Percentiles rank a stretch among this genome's conserved stretches.
These are phyloP conservation scores for Trichosurus vulpecula DNA, from an alignment of 2,797 vertebrate species.

Conservation along the genomic window DNA sequence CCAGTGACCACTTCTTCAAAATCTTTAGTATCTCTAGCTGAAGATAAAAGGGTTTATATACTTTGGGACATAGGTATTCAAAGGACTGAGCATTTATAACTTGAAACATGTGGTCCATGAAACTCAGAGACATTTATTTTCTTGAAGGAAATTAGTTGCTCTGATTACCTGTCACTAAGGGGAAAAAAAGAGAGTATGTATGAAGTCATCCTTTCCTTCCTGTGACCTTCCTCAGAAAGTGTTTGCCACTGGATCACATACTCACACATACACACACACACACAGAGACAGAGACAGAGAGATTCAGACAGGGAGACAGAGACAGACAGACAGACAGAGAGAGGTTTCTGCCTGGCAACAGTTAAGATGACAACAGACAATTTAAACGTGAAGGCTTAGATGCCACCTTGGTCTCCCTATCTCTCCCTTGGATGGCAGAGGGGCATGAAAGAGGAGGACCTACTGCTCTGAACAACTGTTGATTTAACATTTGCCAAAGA, in stretches of 20 bases:
- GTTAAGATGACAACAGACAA: too few relatives aligned
- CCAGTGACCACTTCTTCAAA: slow-evolving; percentile 34
- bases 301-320: not conserved
- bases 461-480: slow-evolving; percentile 5
- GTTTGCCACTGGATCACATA: not conserved
- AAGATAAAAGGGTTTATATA: slow-evolving; percentile 37
- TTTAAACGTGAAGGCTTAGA: not conserved
- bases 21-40: slow-evolving; percentile 11
- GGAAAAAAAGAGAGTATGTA: not conserved
- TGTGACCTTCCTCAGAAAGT: slow-evolving; percentile 28
- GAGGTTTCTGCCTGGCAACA: too few relatives aligned
- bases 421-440: not conserved
- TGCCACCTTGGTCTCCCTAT: not conserved
- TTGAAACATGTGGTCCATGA: slow-evolving; percentile 25
- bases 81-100: slow-evolving; percentile 20
- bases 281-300: too few relatives aligned
- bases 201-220: slow-evolving; percentile 11
- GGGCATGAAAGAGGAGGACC: not conserved
- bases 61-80: slow-evolving; percentile 53
- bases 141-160: slow-evolving; percentile 53
- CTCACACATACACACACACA: too few relatives aligned
- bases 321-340: not conserved
- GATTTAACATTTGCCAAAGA: slow-evolving; percentile 18
- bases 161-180: slow-evolving; percentile 53
- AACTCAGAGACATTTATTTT: slow-evolving; percentile 43